phyloP scores from a whole-genome alignment of 2,113 vertebrate species.

The Caretta caretta region DNA sequence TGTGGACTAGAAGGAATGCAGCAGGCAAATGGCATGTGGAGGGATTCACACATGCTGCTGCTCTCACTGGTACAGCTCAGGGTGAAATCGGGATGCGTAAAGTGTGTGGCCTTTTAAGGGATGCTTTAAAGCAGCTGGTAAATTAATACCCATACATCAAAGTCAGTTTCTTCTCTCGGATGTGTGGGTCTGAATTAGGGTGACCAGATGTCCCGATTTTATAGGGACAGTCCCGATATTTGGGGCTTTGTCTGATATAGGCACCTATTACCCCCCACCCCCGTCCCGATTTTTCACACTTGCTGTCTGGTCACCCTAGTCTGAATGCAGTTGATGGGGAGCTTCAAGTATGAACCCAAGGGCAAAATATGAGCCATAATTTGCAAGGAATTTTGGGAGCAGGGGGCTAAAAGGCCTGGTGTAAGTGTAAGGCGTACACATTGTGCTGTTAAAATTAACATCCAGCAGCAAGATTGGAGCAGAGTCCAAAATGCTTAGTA shows the following conservation, averaged over 20 bases:
- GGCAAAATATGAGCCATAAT: not conserved
- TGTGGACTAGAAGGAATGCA: not conserved
- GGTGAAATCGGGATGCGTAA: not conserved
- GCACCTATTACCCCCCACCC: too few relatives aligned
- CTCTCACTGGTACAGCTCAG: not conserved
- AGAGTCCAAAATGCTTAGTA: slow-evolving; percentile 19
- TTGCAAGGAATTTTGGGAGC: not conserved
- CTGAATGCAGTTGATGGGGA: not conserved
- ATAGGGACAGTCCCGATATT: too few relatives aligned
- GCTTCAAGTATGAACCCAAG: not conserved
- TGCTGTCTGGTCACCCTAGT: not conserved
- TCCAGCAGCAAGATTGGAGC: not conserved
- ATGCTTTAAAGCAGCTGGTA: not conserved
- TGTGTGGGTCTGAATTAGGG: not conserved
- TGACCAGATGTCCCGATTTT: too few relatives aligned
- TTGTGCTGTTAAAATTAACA: slow-evolving; percentile 4
- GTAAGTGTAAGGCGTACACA: not conserved
- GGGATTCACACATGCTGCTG: not conserved
- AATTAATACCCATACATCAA: not conserved
- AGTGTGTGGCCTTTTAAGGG: not conserved
- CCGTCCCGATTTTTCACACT: too few relatives aligned
- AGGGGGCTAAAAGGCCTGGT: not conserved
- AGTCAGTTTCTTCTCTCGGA: not conserved
- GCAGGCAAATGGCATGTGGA: not conserved
- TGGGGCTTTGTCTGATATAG: too few relatives aligned